Percentiles rank a stretch among this genome's conserved stretches.
Evolutionary conservation across 2,797 vertebrate species (phyloP).

Genomic region (Pangasius larnaudii): DNA sequence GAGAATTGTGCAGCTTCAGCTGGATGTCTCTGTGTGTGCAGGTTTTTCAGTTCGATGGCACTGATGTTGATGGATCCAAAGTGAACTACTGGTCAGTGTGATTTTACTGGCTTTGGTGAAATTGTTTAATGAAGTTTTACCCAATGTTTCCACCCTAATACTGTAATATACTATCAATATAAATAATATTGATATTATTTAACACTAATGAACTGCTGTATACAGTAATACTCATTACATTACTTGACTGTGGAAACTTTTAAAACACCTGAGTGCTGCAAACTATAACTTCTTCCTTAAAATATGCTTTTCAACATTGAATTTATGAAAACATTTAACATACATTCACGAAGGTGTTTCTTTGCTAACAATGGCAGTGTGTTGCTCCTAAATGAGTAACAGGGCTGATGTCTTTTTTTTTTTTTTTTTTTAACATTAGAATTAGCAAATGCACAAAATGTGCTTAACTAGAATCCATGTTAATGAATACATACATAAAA

Average conservation of each 20-base stretch:
- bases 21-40: neutral
- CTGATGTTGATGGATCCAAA: neutral
- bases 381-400: neutral
- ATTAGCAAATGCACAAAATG: too few relatives aligned
- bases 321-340: neutral
- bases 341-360: neutral
- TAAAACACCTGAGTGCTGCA: neutral
- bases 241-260: neutral
- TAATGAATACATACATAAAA: too few relatives aligned
- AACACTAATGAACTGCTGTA: neutral
- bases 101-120: neutral
- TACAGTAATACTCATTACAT: neutral
- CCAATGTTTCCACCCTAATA: neutral
- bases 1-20: neutral
- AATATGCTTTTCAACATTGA: neutral
- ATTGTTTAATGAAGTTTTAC: neutral
- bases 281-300: neutral
- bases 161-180: too few relatives aligned
- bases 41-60: neutral
- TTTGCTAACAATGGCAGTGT: too few relatives aligned
- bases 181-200: neutral
- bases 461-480: too few relatives aligned
- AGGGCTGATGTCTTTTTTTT: neutral
- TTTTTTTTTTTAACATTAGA: neutral
- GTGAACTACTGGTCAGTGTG: neutral